A percentile compares a stretch with the other conserved stretches of the same genome.
Evolutionary conservation across 1,140 invertebrate genomes (phyloP).

Genomic region (Drosophila kikkawai): DNA sequence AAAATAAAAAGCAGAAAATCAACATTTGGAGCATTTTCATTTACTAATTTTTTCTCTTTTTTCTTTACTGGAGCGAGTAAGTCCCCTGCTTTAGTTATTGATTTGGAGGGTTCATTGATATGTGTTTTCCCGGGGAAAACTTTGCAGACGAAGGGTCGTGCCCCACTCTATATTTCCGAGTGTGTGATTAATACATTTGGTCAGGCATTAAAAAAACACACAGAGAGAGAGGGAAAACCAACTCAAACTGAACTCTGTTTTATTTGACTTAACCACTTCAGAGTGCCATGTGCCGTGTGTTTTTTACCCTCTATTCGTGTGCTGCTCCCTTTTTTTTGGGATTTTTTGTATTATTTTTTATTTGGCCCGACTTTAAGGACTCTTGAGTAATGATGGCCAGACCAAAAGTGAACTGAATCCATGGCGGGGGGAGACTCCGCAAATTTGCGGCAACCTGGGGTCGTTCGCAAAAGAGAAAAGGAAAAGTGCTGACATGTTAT

Average conservation of each 20-base stretch:
- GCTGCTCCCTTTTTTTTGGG: neutral
- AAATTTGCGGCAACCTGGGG: slow-evolving; percentile 62
- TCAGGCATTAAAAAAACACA: slow-evolving; percentile 56
- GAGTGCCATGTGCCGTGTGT: slow-evolving; percentile 47
- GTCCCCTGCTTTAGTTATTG: slow-evolving; percentile 36
- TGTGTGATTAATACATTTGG: slow-evolving; percentile 62
- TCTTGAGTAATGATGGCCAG: slow-evolving; percentile 76
- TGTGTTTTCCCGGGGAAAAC: slow-evolving; percentile 45
- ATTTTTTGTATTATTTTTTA: slow-evolving; percentile 38
- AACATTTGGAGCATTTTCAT: slow-evolving; percentile 45
- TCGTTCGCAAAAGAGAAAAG: slow-evolving; percentile 29
- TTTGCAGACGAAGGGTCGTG: slow-evolving; percentile 45
- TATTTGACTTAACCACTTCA: slow-evolving; percentile 56
- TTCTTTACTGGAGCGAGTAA: neutral
- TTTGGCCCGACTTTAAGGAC: slow-evolving; percentile 54
- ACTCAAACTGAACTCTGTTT: slow-evolving; percentile 50
- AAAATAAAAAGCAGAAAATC: slow-evolving; percentile 40
- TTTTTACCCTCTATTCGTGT: slow-evolving; percentile 7
- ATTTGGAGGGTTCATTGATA: slow-evolving; percentile 49
- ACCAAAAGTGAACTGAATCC: slow-evolving; percentile 66
- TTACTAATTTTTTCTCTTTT: slow-evolving; percentile 32
- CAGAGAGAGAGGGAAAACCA: slow-evolving; percentile 7
- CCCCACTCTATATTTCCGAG: slow-evolving; percentile 17
- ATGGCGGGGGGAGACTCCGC: slow-evolving; percentile 55
- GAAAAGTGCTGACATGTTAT: slow-evolving; percentile 74